A percentile compares a stretch with the other conserved stretches of the same genome.
phyloP scores from a whole-genome alignment of 2,113 vertebrate genomes.

The Pluvianellus socialis region DNA sequence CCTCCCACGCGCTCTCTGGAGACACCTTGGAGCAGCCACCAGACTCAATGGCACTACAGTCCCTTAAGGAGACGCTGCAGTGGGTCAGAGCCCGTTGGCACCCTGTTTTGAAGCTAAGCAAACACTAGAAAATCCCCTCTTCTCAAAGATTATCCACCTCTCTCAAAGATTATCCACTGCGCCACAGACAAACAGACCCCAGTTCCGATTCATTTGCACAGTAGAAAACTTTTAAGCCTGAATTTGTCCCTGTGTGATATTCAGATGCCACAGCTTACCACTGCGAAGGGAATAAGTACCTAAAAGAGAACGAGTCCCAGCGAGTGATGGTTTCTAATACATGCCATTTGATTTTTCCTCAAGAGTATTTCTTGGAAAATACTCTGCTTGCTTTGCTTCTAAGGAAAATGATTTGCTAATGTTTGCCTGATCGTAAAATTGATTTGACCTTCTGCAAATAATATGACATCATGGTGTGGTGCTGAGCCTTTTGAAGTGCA shows the following conservation, averaged over 20 bases:
- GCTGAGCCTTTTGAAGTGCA: background rate
- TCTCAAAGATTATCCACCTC: background rate
- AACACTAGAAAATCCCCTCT: background rate
- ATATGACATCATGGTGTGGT: accelerated
- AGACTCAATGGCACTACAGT: background rate
- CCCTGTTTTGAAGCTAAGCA: background rate
- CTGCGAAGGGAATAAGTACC: background rate
- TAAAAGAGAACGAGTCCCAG: background rate
- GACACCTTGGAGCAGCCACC: background rate
- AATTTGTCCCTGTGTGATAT: background rate
- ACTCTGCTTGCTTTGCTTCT: background rate
- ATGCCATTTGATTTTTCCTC: background rate
- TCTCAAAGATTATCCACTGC: background rate
- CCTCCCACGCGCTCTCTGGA: background rate
- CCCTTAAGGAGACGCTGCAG: background rate
- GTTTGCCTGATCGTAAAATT: background rate
- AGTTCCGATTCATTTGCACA: background rate
- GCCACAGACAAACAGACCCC: background rate
- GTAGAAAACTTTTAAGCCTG: background rate
- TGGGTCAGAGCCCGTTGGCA: background rate
- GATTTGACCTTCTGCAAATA: slow-evolving; percentile 22
- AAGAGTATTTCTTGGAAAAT: slow-evolving; percentile 9
- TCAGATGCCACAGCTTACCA: background rate
- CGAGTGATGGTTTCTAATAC: background rate
- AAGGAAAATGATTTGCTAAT: slow-evolving; percentile 9